Base-by-base conservation (phyloP, 2,797 vertebrate genomes). In the Peromyscus attwateri region DNA sequence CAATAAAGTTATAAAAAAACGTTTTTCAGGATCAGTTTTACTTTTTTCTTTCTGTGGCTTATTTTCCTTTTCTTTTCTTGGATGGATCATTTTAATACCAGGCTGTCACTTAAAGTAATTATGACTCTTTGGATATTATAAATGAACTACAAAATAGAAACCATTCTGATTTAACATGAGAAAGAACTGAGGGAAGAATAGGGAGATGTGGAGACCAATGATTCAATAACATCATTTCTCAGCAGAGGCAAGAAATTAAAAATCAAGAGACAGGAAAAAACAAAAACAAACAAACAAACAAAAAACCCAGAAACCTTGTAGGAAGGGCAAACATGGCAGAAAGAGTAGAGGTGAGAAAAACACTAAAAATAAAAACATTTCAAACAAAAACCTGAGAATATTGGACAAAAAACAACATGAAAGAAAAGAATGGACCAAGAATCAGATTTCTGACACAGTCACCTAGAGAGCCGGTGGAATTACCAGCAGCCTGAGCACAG, bases 381-480 rank as follows among this genome's bases (percentile, higher is more conserved):
- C 37, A 79, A 93, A 62, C 46, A 81, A 97, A 96, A 90, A 88
- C 83, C 79, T 62, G 37, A 95, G 83, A 76, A 64, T 85, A 95
- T 89, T 88, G 60, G 55, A 62, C 37, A 79, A 40, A 71, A 43
- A 37, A 68, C 8, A 73, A 40, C 46, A 88, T 83, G 84, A 90
- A 93, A 55, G 94, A 80, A 79, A 92, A 76, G 89, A 92, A 80
- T 43, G 79, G 37, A 92, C 11, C 37, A 77, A 92, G 98, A 97
- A 83, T 98, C 96, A 21, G 27, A 96, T 98, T 95, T 97, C 98
- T 92, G 97, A 96, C 95, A 98, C 75, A 12, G 93, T 85, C 97
- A 85, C 92, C 92, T 29, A 21, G 62, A 81, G 89, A 87, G 95
- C 96, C 71, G 97, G 95, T 98, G 97, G 98, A 98, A 98, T 97